A percentile compares a stretch with the other conserved stretches of the same genome.
phyloP scores from a whole-genome alignment of 2,888 invertebrate species.

The Syrphus vitripennis region DNA sequence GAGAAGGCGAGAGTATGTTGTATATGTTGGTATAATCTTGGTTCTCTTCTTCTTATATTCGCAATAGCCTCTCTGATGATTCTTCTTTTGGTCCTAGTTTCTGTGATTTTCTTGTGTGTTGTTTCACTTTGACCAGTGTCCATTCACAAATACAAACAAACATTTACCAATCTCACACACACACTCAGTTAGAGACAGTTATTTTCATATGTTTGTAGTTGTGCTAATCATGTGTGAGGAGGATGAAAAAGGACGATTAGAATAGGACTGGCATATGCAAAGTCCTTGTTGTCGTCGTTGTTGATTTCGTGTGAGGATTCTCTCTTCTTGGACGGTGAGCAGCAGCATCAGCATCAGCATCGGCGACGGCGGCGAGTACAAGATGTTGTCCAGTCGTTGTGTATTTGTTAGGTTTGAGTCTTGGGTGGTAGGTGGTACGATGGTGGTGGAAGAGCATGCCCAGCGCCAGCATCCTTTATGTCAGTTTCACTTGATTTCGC shows the following conservation, averaged over 20 bases:
- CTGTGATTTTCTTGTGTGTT: conserved; percentile 59
- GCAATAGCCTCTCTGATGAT: conserved; percentile 54
- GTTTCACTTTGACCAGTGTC: conserved; percentile 61
- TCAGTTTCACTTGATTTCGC: conserved; percentile 60
- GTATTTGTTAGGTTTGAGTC: conserved; percentile 4
- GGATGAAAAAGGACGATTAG: conserved; percentile 27
- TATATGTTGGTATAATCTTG: conserved; percentile 46
- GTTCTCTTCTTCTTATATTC: conserved; percentile 66
- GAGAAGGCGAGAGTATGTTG: conserved; percentile 51
- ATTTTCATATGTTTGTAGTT: background rate
- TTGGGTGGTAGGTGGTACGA: background rate
- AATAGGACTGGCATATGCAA: conserved; percentile 59
- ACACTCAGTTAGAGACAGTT: background rate
- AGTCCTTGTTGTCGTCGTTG: conserved; percentile 5
- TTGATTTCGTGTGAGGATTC: conserved; percentile 43
- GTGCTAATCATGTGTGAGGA: conserved; percentile 44
- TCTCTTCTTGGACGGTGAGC: conserved; percentile 52
- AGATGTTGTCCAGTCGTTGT: conserved; percentile 42
- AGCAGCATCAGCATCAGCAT: background rate
- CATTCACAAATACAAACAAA: conserved; percentile 37
- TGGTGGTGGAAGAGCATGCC: background rate
- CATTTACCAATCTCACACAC: conserved; percentile 13
- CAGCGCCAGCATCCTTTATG: conserved; percentile 59
- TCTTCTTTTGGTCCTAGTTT: conserved; percentile 40
- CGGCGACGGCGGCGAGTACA: conserved; percentile 47